Evolutionary conservation across 2,113 vertebrate genomes (phyloP).

Genomic region (Tragulus kanchil): DNA sequence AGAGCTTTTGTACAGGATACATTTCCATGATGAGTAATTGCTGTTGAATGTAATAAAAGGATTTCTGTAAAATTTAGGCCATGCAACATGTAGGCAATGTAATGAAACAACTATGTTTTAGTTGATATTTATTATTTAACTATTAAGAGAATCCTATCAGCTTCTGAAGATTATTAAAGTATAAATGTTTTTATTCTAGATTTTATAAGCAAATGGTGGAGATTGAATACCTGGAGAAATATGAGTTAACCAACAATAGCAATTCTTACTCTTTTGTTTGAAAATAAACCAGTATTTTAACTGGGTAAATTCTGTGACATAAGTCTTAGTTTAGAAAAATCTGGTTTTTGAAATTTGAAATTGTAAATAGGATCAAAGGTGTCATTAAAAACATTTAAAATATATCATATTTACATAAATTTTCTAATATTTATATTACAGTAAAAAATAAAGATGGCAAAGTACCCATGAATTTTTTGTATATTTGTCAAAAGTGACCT

Average conservation of each 20-base stretch:
- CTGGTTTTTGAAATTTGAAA: constrained; percentile 64
- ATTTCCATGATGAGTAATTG: not conserved
- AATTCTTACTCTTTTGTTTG: constrained; percentile 64
- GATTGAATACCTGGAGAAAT: not conserved
- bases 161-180: constrained; percentile 7
- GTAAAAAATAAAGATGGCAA: not conserved
- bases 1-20: not conserved
- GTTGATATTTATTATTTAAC: not conserved
- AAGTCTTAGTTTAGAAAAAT: constrained; percentile 40
- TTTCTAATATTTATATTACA: not conserved
- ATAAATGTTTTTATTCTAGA: not conserved
- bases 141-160: not conserved
- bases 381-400: not conserved
- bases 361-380: constrained; percentile 71
- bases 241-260: constrained; percentile 58
- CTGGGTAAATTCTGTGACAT: constrained; percentile 57
- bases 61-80: not conserved
- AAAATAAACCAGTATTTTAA: constrained; percentile 76
- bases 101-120: not conserved
- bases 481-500: not conserved
- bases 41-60: not conserved
- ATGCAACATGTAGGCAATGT: not conserved
- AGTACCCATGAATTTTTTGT: not conserved
- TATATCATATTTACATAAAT: not conserved
- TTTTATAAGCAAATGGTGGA: constrained; percentile 28